These are phyloP conservation scores for Actinemys pallida DNA, from an alignment of 2,113 vertebrate genomes.

Conservation along the genomic window DNA sequence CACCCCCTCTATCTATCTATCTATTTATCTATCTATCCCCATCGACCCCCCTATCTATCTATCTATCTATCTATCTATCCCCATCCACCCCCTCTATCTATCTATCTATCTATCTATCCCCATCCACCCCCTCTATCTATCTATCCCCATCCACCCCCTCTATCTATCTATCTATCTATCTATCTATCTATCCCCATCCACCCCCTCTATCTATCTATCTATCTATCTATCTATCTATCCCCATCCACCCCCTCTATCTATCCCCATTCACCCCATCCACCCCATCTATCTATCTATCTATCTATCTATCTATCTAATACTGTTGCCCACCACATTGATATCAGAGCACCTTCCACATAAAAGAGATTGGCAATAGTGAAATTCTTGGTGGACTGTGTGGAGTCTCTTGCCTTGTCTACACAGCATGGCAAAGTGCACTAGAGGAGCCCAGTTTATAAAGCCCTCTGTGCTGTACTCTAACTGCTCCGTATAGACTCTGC, in stretches of 20 bases:
- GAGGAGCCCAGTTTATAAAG: background rate
- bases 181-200: background rate
- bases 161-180: fast-evolving
- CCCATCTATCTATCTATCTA: fast-evolving
- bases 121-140: too few species aligned
- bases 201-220: too few species aligned
- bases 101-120: too few species aligned
- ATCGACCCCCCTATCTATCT: background rate
- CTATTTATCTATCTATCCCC: background rate
- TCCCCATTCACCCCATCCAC: too few species aligned
- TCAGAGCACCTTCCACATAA: background rate
- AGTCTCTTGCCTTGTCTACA: background rate
- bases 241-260: too few species aligned
- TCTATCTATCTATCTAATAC: background rate
- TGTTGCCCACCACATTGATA: background rate
- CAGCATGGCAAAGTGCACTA: background rate
- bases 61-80: background rate
- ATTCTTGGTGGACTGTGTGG: background rate
- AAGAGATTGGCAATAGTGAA: background rate
- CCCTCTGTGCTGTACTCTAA: background rate
- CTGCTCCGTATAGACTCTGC: background rate
- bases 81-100: too few species aligned
- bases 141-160: too few species aligned
- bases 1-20: too few species aligned
- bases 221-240: too few species aligned